phyloP scores from a whole-genome alignment of 1,140 invertebrate species.

The Zaprionus kolodkinae region DNA sequence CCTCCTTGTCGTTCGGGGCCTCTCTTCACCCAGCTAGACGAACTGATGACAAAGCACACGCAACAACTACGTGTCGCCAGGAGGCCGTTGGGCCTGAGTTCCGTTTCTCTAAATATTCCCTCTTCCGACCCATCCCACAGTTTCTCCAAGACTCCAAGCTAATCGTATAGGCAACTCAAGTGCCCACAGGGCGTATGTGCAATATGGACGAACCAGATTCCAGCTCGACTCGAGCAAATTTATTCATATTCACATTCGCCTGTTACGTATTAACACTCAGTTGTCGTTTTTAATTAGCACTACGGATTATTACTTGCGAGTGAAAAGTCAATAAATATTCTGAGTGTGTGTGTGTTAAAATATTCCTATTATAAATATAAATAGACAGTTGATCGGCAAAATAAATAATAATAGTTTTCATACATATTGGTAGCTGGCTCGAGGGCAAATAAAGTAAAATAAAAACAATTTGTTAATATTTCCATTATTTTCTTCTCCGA shows the following conservation, averaged over 20 bases:
- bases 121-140: not conserved
- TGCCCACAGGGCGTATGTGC: slow-evolving; percentile 17
- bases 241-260: slow-evolving; percentile 8
- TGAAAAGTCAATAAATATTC: slow-evolving; percentile 8
- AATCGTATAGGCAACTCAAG: slow-evolving; percentile 19
- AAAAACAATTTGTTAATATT: too few relatives aligned
- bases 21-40: not conserved
- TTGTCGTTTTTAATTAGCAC: not conserved
- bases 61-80: slow-evolving; percentile 33
- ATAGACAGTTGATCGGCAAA: not conserved
- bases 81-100: slow-evolving; percentile 21
- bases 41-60: slow-evolving; percentile 28
- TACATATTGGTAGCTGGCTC: too few relatives aligned
- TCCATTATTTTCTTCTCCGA: too few relatives aligned
- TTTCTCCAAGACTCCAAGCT: slow-evolving; percentile 16
- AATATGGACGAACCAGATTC: slow-evolving; percentile 1
- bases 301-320: not conserved
- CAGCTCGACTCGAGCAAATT: slow-evolving; percentile 12
- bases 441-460: too few relatives aligned
- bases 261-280: not conserved
- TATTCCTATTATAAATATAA: not conserved
- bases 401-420: not conserved
- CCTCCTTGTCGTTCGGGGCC: not conserved
- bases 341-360: not conserved
- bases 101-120: not conserved